Evolutionary conservation across 2,888 invertebrate species (phyloP), one percentile per base, ranked within the genome.

Genomic region (Cheiracanthium punctorium): DNA sequence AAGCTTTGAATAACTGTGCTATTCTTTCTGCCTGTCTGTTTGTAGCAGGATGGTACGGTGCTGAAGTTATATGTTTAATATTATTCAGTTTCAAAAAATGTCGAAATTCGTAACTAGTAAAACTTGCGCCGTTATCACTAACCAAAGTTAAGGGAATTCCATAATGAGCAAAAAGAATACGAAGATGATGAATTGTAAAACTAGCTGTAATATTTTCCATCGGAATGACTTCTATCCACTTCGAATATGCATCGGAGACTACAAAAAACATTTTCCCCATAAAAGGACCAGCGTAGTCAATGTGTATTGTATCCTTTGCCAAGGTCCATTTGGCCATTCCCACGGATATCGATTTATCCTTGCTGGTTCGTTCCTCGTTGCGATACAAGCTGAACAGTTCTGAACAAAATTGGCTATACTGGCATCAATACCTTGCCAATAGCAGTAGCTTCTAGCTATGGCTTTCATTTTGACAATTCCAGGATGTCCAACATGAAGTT

Each of bases 1-100:
- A 75, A 75, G 64, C 75, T 75, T 75, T 75, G 75, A 75, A 75
- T 65, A 75, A 75, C 75, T 70, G 89, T 10, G 90, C 90, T n/a
- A 81, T 74, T 20, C 90, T 80, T 82, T 90, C 89, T 32, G 90
- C 90, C 77, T 89, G 89, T 24, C 90, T 90, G 87, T 90, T 90
- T 8, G 90, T 77, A 5, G 87, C 58, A 65, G 90, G 90, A 65
- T 89, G 87, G 71, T 89, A 89, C 29, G 89, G 89, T 29, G 90
- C 88, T 17, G 88, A 72, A 64, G 74, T 80, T 17, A 74, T 72
- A 30, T 72, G 84, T 70, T 86, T 43, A 33, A 90, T 89, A 20
- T 89, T 88, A 76, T 89, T 89, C 75, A 32, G 75, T 82, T 75
- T 43, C 33, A 69, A 75, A 71, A 82, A 82, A 37, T 82, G 70